Evolutionary conservation across 2,113 vertebrate genomes (phyloP), one percentile per base, ranked within the genome.

Genomic region (Nerophis ophidion): DNA sequence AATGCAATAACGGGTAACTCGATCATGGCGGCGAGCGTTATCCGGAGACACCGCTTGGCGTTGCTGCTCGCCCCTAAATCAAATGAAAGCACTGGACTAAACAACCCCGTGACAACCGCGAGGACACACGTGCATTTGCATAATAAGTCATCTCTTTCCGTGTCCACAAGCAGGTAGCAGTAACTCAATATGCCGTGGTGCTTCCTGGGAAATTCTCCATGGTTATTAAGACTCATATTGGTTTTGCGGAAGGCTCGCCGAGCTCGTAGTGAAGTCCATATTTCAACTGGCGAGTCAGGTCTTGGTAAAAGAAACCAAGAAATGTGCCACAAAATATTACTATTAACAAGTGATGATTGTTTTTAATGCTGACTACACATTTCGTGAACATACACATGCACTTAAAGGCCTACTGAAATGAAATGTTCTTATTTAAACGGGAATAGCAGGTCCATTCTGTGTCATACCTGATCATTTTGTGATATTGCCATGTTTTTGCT

Each of bases 1-100:
- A 81, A 83, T 77, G 77, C 74, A 80, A 79, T 74, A 82, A 79
- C 34, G 2, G 61, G 57, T 65, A 80, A 82, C 74, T 81, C 77
- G 79, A 84, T 84, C 79, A 71, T 47, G 61, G 63, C 57, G 52
- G 59, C 48, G 72, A 85, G 47, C 81, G 59, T 71, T 82, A 85
- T 81, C 84, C 6, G 72, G 71, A 61, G 60, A 77, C 65, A 74
- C 74, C 79, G 75, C 82, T 83, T 82, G 76, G 68, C 76, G 73
- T 50, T 5, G 60, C 79, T 70, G 74, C 75, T 74, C 79, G 44
- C 17, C 62, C 46, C 50, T 55, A 65, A 82, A 84, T 80, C 34
- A 34, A 82, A 82, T 81, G 57, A 79, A 80, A 72, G 69, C 65
- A 48, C 67, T 45, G 73, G 67, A 77, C 66, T 62, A 62, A 82